Evolutionary conservation across 2,797 vertebrate species (phyloP).

Genomic region (Diceros bicornis): DNA sequence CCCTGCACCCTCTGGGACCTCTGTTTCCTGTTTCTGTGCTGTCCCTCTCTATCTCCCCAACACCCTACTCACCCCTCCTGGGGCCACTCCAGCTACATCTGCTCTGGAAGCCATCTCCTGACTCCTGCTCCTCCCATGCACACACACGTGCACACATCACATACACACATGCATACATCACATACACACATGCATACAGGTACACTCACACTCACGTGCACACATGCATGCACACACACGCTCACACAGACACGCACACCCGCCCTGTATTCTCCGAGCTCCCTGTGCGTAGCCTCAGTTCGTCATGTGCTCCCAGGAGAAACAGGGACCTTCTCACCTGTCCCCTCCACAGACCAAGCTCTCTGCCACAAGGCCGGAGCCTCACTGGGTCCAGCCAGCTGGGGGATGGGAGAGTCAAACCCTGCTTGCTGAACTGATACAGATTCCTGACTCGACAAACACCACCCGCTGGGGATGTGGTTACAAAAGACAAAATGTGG

Average conservation of each 20-base stretch:
- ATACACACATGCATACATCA: accelerated
- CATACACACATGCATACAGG: no score
- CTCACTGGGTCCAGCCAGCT: background rate
- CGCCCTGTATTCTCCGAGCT: background rate
- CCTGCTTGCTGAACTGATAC: no score
- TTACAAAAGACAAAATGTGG: accelerated
- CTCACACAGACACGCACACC: background rate
- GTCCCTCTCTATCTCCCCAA: background rate
- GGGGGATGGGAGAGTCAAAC: background rate
- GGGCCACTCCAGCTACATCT: background rate
- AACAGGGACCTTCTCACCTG: background rate
- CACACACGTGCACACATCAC: no score
- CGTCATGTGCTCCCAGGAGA: accelerated
- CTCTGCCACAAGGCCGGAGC: background rate
- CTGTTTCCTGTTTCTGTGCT: background rate
- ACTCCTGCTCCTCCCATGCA: accelerated
- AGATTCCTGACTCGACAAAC: background rate
- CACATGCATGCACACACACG: background rate
- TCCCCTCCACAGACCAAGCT: background rate
- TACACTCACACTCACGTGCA: accelerated
- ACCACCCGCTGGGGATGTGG: background rate
- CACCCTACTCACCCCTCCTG: background rate
- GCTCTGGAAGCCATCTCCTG: background rate
- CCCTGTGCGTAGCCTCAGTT: background rate
- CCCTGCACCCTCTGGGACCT: background rate